These are phyloP conservation scores for Cephalopterus ornatus DNA, from an alignment of 2,113 vertebrate species.

Conservation along the genomic window DNA sequence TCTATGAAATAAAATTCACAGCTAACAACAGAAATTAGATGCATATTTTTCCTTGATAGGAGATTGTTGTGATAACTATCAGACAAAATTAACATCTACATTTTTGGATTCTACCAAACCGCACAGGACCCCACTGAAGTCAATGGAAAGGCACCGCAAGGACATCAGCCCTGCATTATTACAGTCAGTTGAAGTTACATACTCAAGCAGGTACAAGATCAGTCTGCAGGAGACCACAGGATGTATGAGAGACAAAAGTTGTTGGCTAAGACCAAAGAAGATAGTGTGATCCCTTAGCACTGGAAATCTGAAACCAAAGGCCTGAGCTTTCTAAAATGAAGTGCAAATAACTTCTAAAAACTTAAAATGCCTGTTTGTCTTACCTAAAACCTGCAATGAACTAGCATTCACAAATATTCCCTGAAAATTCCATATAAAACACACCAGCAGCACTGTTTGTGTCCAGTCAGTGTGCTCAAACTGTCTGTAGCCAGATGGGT, in stretches of 20 bases:
- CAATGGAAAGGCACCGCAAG: neutral
- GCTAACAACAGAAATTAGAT: neutral
- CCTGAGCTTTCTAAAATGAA: neutral
- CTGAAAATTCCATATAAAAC: neutral
- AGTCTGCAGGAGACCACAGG: neutral
- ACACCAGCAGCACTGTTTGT: fast-evolving
- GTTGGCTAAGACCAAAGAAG: neutral
- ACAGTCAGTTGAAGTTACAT: fast-evolving
- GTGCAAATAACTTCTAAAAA: neutral
- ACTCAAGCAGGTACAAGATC: neutral
- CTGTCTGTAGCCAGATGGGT: fast-evolving
- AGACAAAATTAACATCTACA: neutral
- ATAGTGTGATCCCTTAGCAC: neutral
- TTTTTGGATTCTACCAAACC: neutral
- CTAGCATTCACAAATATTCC: neutral
- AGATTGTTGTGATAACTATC: neutral
- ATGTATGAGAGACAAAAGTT: neutral
- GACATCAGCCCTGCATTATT: neutral
- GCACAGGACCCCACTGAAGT: neutral
- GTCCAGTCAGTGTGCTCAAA: neutral
- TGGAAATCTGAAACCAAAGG: neutral
- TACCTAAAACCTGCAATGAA: neutral
- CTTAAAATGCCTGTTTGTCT: neutral
- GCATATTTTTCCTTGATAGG: neutral
- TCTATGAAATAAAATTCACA: neutral